These are phyloP conservation scores for Oplegnathus fasciatus DNA, from an alignment of 2,113 vertebrate genomes.

Conservation along the genomic window DNA sequence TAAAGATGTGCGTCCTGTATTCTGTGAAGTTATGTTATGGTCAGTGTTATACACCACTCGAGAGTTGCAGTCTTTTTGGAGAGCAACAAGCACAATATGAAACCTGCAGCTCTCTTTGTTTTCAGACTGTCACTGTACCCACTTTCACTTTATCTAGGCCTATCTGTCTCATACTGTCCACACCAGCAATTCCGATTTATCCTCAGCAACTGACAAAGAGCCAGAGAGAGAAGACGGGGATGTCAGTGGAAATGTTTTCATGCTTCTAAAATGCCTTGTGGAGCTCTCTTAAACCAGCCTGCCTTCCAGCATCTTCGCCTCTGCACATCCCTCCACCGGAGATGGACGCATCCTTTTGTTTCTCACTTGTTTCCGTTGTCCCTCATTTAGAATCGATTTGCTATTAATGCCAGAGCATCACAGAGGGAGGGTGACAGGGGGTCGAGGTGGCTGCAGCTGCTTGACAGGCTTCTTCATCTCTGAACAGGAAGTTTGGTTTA, in stretches of 20 bases:
- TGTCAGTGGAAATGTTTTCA: slow-evolving; percentile 34
- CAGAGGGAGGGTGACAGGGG: slow-evolving; percentile 66
- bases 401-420: slow-evolving; percentile 70
- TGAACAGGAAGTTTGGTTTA: slow-evolving; percentile 83
- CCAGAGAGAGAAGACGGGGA: slow-evolving; percentile 9
- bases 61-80: slow-evolving; percentile 6
- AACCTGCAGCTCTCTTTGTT: slow-evolving; percentile 13
- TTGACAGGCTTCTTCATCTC: slow-evolving; percentile 85
- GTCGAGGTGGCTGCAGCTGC: slow-evolving; percentile 62
- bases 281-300: background rate
- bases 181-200: slow-evolving; percentile 25
- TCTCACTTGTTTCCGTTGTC: slow-evolving; percentile 65
- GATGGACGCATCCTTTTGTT: slow-evolving; percentile 58
- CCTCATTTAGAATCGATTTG: slow-evolving; percentile 80
- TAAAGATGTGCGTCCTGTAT: background rate
- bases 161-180: background rate
- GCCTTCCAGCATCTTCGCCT: slow-evolving; percentile 19
- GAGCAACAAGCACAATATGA: slow-evolving; percentile 18
- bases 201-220: slow-evolving; percentile 15
- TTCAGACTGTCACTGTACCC: background rate
- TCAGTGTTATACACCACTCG: background rate
- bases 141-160: background rate
- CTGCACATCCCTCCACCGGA: slow-evolving; percentile 56
- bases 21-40: background rate
- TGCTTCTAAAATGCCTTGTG: slow-evolving; percentile 19